A percentile compares a stretch with the other conserved stretches of the same genome.
Conservation (phyloP, 2,888 invertebrate species). For the Halictus ligatus region DNA sequence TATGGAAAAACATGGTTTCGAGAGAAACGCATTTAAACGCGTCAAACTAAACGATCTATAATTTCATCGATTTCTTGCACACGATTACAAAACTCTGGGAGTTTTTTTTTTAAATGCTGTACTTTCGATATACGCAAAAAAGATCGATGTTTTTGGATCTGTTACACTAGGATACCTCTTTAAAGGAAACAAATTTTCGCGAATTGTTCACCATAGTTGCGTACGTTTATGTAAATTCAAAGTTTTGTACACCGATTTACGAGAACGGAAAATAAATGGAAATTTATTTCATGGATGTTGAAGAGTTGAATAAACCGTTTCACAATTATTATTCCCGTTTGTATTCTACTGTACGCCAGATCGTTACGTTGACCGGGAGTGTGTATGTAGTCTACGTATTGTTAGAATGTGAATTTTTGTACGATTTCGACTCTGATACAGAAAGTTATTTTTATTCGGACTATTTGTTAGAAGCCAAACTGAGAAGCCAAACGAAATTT, state of each 20-base stretch:
- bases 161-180: neutral
- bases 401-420: neutral
- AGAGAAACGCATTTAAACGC: no score
- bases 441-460: neutral
- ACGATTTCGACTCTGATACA: neutral
- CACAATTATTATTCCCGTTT: neutral
- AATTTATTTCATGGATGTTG: neutral
- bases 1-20: no score
- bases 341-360: neutral
- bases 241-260: neutral
- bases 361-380: neutral
- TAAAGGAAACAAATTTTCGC: neutral
- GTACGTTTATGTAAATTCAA: neutral
- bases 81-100: neutral
- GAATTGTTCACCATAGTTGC: neutral
- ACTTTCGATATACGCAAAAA: neutral
- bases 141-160: neutral
- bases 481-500: neutral
- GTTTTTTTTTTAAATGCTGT: neutral
- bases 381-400: neutral
- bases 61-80: neutral
- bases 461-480: neutral
- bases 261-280: slow-evolving; percentile 3
- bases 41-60: no score
- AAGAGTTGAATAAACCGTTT: neutral